A percentile compares a stretch with the other conserved stretches of the same genome.
Evolutionary conservation across 2,888 invertebrate species (phyloP).

Genomic region (Scaptomyza caliginosa): DNA sequence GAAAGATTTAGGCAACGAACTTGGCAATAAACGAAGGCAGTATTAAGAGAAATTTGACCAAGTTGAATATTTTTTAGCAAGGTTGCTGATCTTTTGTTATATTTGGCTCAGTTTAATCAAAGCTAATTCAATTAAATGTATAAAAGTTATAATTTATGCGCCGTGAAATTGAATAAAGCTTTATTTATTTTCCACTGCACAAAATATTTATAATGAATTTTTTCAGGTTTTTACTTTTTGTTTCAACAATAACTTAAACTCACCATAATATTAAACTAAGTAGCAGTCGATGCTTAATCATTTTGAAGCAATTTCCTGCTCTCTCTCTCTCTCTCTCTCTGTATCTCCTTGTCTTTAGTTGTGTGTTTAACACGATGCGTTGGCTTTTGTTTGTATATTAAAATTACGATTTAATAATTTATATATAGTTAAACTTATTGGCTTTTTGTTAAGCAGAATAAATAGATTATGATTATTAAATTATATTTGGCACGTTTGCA

Average conservation of each 20-base stretch:
- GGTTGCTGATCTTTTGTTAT: no score
- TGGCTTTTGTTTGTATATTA: constrained; percentile 52
- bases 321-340: constrained; percentile 9
- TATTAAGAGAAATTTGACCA: no score
- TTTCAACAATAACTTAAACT: constrained; percentile 46
- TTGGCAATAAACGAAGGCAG: no score
- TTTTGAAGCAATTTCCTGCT: constrained; percentile 57
- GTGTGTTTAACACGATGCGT: constrained; percentile 27
- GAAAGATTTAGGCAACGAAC: constrained; percentile 74
- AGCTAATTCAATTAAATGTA: neutral
- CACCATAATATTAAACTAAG: constrained; percentile 80
- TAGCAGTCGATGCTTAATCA: constrained; percentile 72
- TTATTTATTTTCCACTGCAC: neutral
- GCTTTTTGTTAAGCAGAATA: constrained; percentile 73
- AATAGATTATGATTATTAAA: constrained; percentile 70
- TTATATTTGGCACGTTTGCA: constrained; percentile 77
- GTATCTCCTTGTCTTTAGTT: constrained; percentile 12
- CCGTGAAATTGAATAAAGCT: neutral
- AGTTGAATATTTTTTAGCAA: no score
- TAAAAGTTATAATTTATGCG: neutral
- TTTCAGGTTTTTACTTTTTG: no score
- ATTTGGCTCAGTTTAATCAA: no score
- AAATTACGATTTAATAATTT: constrained; percentile 75
- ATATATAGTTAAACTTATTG: constrained; percentile 75
- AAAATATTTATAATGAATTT: neutral